Evolutionary conservation across 2,797 vertebrate species (phyloP).

Genomic region (Caiman crocodilus): DNA sequence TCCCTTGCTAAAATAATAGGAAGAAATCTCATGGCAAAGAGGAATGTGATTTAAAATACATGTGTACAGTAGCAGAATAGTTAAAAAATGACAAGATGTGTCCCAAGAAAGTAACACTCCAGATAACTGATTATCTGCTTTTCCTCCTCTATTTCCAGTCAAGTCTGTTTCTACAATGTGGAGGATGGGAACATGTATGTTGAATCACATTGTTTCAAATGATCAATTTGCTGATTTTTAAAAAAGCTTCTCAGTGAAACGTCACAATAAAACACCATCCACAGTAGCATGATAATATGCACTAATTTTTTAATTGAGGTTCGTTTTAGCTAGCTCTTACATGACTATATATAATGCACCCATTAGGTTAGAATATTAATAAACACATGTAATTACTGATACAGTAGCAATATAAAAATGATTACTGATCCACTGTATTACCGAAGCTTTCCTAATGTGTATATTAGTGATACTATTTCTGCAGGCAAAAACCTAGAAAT

Average conservation of each 20-base stretch:
- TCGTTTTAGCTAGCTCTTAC: constrained; percentile 61
- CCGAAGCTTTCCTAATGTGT: constrained; percentile 53
- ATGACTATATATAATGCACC: constrained; percentile 51
- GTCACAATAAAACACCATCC: constrained; percentile 70
- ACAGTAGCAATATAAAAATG: constrained; percentile 64
- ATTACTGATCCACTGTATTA: constrained; percentile 61
- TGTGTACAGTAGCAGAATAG: constrained; percentile 29
- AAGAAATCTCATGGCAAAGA: constrained; percentile 57
- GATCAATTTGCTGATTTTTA: constrained; percentile 72
- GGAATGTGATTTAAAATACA: constrained; percentile 15
- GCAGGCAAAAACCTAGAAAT: constrained; percentile 50
- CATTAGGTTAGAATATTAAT: constrained; percentile 71
- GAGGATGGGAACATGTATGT: not conserved
- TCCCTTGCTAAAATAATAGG: constrained; percentile 42
- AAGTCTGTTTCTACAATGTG: constrained; percentile 60
- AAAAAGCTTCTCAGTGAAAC: constrained; percentile 66
- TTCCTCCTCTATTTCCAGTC: constrained; percentile 52
- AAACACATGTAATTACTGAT: constrained; percentile 75
- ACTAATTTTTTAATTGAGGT: constrained; percentile 74
- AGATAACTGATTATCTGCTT: constrained; percentile 55
- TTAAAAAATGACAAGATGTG: constrained; percentile 64
- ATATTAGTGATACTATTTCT: constrained; percentile 46
- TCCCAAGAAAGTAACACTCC: constrained; percentile 60
- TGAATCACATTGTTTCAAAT: constrained; percentile 66
- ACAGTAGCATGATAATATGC: constrained; percentile 73